phyloP scores from a whole-genome alignment of 2,797 vertebrate genomes.

The Cetoscarus ocellatus region DNA sequence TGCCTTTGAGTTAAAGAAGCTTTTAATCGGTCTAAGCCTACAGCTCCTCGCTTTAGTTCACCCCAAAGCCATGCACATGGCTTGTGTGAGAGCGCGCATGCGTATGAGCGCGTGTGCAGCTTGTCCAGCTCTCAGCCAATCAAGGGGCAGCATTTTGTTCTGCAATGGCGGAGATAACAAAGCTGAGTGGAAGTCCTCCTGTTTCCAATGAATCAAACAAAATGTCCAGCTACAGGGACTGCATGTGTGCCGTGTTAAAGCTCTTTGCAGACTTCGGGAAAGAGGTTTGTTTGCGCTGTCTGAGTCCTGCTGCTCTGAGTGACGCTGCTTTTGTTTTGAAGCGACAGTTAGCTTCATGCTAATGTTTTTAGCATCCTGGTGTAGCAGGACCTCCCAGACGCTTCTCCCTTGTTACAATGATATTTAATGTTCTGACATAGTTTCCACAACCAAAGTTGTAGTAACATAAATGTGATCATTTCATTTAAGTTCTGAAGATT shows the following conservation, averaged over 20 bases:
- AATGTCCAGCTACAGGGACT: constrained; percentile 64
- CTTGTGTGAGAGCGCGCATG: neutral
- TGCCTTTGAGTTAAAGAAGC: no score
- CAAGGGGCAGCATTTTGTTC: constrained; percentile 41
- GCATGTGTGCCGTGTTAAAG: constrained; percentile 67
- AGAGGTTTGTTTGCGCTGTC: constrained; percentile 80
- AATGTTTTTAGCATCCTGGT: constrained; percentile 73
- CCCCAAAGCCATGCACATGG: no score
- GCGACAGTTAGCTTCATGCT: constrained; percentile 51
- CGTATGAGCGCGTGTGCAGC: neutral
- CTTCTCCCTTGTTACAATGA: neutral
- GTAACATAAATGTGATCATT: no score
- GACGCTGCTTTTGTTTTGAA: neutral
- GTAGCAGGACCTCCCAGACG: constrained; percentile 1
- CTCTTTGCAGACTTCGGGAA: constrained; percentile 75
- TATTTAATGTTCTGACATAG: no score
- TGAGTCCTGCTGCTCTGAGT: neutral
- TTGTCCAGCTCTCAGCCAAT: constrained; percentile 66
- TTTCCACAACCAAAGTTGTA: no score
- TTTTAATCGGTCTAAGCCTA: no score
- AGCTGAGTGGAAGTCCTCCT: constrained; percentile 33
- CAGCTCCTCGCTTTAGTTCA: no score
- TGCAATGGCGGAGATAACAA: constrained; percentile 78
- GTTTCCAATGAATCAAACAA: constrained; percentile 31
- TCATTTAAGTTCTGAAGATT: no score